Conservation (phyloP, 2,113 vertebrate genomes). For the Dendrocopos noguchii region DNA sequence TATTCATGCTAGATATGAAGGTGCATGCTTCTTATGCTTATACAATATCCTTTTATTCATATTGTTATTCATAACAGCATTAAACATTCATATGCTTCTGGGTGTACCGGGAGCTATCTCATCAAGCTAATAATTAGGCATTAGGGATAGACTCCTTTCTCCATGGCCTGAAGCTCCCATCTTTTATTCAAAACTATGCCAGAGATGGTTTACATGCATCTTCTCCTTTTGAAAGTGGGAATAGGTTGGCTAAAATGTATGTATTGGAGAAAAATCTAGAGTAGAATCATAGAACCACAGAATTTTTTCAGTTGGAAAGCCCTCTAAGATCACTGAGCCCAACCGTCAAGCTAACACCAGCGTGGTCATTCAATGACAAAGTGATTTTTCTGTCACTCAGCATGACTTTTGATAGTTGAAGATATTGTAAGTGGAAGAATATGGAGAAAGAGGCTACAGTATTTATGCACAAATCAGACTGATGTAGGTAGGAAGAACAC, state of each 20-base stretch:
- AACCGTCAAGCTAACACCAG: no score
- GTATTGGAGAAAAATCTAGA: background rate
- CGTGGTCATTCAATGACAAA: background rate
- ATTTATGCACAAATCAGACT: background rate
- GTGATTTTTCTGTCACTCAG: background rate
- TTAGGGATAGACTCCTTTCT: background rate
- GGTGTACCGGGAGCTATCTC: background rate
- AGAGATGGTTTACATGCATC: background rate
- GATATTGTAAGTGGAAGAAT: background rate
- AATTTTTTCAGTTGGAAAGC: no score
- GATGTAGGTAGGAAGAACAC: background rate
- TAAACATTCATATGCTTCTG: background rate
- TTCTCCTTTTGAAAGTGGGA: background rate
- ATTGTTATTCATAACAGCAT: background rate
- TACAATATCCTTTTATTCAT: background rate
- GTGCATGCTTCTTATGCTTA: background rate
- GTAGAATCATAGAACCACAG: background rate
- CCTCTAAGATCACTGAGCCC: no score
- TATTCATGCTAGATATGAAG: background rate
- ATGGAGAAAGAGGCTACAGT: background rate
- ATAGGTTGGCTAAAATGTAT: background rate
- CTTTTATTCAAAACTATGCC: conserved; percentile 11
- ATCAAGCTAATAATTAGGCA: conserved; percentile 39
- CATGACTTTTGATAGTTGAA: background rate
- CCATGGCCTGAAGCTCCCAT: background rate